Base-by-base conservation (phyloP, 1,140 invertebrate species). In the Pemphigus obesinymphae region DNA sequence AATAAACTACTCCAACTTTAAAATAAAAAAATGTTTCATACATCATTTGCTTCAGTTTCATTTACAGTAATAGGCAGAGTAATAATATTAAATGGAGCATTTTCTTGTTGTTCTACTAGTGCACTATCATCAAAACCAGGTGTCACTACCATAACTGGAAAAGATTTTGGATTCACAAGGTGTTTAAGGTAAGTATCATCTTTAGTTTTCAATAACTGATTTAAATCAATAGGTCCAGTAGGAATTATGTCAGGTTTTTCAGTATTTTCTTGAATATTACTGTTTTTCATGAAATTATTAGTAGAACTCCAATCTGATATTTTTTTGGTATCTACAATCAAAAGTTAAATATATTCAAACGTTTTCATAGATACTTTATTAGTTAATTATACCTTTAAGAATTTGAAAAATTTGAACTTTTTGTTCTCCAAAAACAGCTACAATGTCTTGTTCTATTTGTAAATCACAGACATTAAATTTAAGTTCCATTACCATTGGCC, bases 381-480 rank as follows among this genome's bases (percentile, higher is more conserved):
- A 70, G 13, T 40, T 20, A 37, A 72, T 43, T 4, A 80, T 81
- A 83, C 85, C 85, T 84, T 85, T 85, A 66, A 85, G 84, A 26
- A 85, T 84, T 20, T 83, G 85, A 82, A 90, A 89, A 31, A 89
- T 84, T 83, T 89, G 87, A 55, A 89, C 63, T 37, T 40, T 84
- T 55, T 83, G 84, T 63, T 88, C 86, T 84, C 89, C 88, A 87
- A 90, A 88, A 34, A 88, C 87, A 17, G 89, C 88, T 66, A 92
- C 86, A 83, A 91, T 90, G 85, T 91, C 90, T 84, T 92, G 91
- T 17, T 88, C 87, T 15, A 91, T 87, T 48, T 88, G 86, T 63
- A 92, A 86, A 37, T 87, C 84, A 2, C 84, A 87, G 0, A 90
- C 90, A 53, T 82, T 82, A 85, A 91, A 92, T 76, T 87, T 87